Base-by-base conservation (phyloP, 2,888 invertebrate species). In the Galerucella nymphaeae region DNA sequence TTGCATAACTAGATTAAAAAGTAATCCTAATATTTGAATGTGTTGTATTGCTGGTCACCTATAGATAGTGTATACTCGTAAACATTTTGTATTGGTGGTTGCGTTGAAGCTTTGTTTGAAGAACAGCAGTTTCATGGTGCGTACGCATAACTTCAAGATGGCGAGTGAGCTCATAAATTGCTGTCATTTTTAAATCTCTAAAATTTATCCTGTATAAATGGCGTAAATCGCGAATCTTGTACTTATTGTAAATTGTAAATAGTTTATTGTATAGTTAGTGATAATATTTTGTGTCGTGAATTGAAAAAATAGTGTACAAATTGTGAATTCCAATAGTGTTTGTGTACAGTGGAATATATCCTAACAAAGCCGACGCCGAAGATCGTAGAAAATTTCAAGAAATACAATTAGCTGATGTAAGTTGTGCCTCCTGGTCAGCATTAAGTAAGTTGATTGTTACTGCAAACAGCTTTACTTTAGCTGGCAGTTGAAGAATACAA, bases 221-320 rank as follows among this genome's bases (percentile, higher is more conserved):
- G 90, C 90, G 88, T 91, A 91, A 91, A 87, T 86, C 87, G 87
- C 86, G 87, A 87, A 88, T 89, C 88, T 87, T 89, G 88, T 89
- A 88, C 88, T 89, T 89, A 89, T 89, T 90, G 90, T 90, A 90
- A 89, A 90, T 91, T 91, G 91, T 91, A 91, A 90, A 91, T 91
- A 91, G 91, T 90, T 88, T 87, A 87, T 89, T 91, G 91, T 91
- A 91, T 89, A 91, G 91, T 90, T 91, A 91, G 91, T 91, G 89
- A 88, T 90, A 90, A 90, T 90, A 90, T 90, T 90, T 90, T 85
- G 85, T 86, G 86, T 86, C 86, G 85, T 86, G 85, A 84, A 80
- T 81, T 77, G 78, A 74, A 78, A 20, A 78, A 76, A 80, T 83
- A 88, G 89, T 87, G 89, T 89, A 89, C 88, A 89, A 89, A 89